Evolutionary conservation across 2,888 invertebrate genomes (phyloP).

Genomic region (Orthosia gracilis): DNA sequence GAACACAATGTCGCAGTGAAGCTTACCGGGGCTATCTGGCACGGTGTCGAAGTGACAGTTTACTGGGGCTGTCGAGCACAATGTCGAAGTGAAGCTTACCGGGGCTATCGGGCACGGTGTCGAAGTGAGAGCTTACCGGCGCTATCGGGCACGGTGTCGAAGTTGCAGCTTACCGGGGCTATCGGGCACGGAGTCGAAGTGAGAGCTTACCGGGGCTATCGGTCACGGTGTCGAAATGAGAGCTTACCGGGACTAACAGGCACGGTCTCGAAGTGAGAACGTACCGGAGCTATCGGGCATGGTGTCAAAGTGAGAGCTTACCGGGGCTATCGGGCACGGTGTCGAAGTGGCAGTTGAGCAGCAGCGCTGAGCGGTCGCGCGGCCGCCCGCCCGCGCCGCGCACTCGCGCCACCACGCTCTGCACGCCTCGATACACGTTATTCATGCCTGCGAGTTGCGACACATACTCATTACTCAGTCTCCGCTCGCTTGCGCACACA

Average conservation of each 20-base stretch:
- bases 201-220: no score
- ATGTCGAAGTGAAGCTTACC: slow-evolving; percentile 86
- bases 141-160: no score
- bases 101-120: slow-evolving; percentile 96
- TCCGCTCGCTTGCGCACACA: background rate
- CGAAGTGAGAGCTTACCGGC: slow-evolving; percentile 92
- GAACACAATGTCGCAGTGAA: no score
- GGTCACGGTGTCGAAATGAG: no score
- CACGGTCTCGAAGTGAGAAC: no score
- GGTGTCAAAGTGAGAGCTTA: slow-evolving; percentile 71
- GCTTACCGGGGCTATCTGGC: no score
- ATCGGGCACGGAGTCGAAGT: no score
- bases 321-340: slow-evolving; percentile 97
- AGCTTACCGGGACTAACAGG: no score
- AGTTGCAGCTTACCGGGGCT: no score
- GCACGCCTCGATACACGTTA: slow-evolving; percentile 95
- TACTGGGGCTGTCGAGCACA: no score
- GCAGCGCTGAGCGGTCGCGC: slow-evolving; percentile 90
- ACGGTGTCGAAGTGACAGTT: no score
- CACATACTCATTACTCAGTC: slow-evolving; percentile 13
- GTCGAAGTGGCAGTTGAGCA: slow-evolving; percentile 98
- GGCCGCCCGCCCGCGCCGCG: slow-evolving; percentile 87
- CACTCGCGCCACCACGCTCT: slow-evolving; percentile 94
- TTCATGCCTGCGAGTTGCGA: slow-evolving; percentile 92
- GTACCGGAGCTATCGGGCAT: no score